Percentiles rank a stretch among this genome's conserved stretches.
Evolutionary conservation across 2,888 invertebrate species (phyloP).

Genomic region (Rhabditophanes sp.): DNA sequence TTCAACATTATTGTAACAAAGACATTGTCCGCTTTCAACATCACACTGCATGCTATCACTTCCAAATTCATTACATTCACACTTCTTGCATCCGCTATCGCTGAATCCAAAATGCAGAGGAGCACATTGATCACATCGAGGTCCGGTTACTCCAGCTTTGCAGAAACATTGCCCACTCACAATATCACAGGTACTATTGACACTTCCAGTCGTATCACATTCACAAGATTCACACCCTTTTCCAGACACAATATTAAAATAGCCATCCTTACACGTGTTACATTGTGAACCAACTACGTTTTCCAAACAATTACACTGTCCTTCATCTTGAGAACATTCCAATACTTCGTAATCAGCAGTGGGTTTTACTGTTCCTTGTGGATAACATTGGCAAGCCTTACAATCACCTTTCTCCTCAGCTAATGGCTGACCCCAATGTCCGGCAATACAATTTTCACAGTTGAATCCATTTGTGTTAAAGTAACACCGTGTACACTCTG

Average conservation of each 20-base stretch:
- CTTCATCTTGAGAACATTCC: slow-evolving; percentile 42
- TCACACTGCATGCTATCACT: slow-evolving; percentile 70
- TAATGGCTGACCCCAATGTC: slow-evolving; percentile 81
- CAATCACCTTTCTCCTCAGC: slow-evolving; percentile 65
- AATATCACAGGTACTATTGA: slow-evolving; percentile 66
- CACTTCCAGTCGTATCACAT: slow-evolving; percentile 72
- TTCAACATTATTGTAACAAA: slow-evolving; percentile 57
- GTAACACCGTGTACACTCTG: slow-evolving; percentile 80
- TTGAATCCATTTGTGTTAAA: slow-evolving; percentile 77
- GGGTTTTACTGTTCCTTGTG: slow-evolving; percentile 56
- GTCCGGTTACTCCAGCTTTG: slow-evolving; percentile 46
- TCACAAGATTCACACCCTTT: slow-evolving; percentile 63
- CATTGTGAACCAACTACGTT: slow-evolving; percentile 46
- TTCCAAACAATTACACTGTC: slow-evolving; percentile 46
- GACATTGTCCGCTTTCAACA: slow-evolving; percentile 63
- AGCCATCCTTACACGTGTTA: slow-evolving; percentile 44
- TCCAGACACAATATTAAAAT: slow-evolving; percentile 55
- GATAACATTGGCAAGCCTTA: slow-evolving; percentile 63
- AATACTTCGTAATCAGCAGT: slow-evolving; percentile 33
- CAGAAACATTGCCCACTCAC: slow-evolving; percentile 73
- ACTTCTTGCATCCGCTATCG: slow-evolving; percentile 50
- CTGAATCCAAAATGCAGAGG: slow-evolving; percentile 49
- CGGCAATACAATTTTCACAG: slow-evolving; percentile 78
- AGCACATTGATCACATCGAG: slow-evolving; percentile 48
- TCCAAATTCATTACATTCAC: slow-evolving; percentile 75